Evolutionary conservation across 2,113 vertebrate genomes (phyloP).

Genomic region (Macroglossus sobrinus): DNA sequence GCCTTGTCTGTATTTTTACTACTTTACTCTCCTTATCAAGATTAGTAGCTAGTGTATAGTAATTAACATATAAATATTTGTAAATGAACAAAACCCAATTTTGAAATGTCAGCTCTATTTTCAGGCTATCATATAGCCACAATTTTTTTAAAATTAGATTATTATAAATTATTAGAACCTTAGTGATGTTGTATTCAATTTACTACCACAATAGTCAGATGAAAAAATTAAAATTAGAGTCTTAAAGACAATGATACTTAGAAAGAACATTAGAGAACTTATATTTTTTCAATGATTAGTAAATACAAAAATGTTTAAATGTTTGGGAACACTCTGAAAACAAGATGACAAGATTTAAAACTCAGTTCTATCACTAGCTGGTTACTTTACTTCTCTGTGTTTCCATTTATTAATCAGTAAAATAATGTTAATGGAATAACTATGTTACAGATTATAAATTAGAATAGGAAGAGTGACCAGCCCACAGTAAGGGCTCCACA

Average conservation of each 20-base stretch:
- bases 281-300: neutral
- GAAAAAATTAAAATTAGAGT: slow-evolving; percentile 21
- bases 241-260: neutral
- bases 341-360: neutral
- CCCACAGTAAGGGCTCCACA: neutral
- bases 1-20: neutral
- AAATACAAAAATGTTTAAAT: neutral
- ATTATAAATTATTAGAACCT: neutral
- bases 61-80: neutral
- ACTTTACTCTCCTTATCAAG: neutral
- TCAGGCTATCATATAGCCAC: neutral
- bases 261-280: neutral
- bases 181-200: neutral
- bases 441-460: neutral
- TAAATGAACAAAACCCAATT: neutral
- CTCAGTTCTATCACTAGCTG: neutral
- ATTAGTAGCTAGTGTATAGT: neutral
- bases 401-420: neutral
- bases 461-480: neutral
- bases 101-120: neutral
- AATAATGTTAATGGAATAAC: neutral
- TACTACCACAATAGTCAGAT: neutral
- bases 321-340: neutral
- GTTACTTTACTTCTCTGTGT: neutral
- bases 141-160: neutral